These are phyloP conservation scores for Danaus melanippus DNA, from an alignment of 1,140 invertebrate genomes.

Conservation along the genomic window DNA sequence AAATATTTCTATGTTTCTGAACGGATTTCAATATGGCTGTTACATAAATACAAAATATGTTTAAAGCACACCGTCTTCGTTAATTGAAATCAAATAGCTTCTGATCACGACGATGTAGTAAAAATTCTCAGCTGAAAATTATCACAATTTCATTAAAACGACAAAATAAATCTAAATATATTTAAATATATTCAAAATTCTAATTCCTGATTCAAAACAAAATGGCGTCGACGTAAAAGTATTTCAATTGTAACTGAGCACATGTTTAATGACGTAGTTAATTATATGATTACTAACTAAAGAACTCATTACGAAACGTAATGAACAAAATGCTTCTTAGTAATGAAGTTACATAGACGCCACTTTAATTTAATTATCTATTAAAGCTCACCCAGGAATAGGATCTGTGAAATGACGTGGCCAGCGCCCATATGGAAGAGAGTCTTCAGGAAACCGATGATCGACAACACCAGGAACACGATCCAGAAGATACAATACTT, in stretches of 20 bases:
- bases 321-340: too few relatives aligned
- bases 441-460: constrained; percentile 59
- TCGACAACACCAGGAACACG: constrained; percentile 58
- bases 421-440: constrained; percentile 58
- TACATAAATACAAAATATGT: background rate
- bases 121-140: constrained; percentile 58
- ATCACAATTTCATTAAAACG: background rate
- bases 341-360: background rate
- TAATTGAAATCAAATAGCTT: constrained; percentile 59
- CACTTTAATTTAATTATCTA: background rate
- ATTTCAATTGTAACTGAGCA: too few relatives aligned
- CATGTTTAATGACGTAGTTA: too few relatives aligned
- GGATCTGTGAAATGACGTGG: constrained; percentile 51
- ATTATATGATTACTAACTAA: too few relatives aligned
- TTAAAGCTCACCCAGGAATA: constrained; percentile 46
- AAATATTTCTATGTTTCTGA: too few relatives aligned
- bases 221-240: too few relatives aligned
- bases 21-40: too few relatives aligned
- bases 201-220: too few relatives aligned
- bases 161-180: too few relatives aligned
- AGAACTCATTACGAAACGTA: too few relatives aligned
- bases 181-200: too few relatives aligned
- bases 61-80: constrained; percentile 60
- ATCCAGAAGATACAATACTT: constrained; percentile 68
- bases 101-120: constrained; percentile 59